Conservation (phyloP, 2,888 invertebrate genomes). For the Junonia oenone region DNA sequence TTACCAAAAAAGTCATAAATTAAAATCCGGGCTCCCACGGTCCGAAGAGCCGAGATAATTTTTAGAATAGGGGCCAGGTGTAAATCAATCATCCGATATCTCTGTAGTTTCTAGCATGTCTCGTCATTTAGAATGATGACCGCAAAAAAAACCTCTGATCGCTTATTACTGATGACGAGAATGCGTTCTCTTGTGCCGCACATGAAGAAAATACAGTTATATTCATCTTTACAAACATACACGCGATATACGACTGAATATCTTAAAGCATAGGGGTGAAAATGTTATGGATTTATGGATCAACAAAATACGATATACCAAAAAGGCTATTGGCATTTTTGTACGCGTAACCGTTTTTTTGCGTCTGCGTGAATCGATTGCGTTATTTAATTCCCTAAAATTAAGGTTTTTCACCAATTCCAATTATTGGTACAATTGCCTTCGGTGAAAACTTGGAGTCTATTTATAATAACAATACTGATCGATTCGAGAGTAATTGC, state of each 20-base stretch:
- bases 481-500: neutral
- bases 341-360: conserved; percentile 11
- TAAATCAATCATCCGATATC: conserved; percentile 30
- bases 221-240: conserved; percentile 7
- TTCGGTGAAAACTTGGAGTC: no score
- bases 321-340: conserved; percentile 16
- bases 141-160: conserved; percentile 28
- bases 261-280: neutral
- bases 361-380: conserved; percentile 5
- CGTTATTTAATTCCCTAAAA: conserved; percentile 2
- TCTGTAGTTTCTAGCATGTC: conserved; percentile 23
- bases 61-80: conserved; percentile 7
- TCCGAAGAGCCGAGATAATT: conserved; percentile 3
- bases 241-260: no score
- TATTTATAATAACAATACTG: neutral
- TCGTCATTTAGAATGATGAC: conserved; percentile 26
- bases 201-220: conserved; percentile 27
- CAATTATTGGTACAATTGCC: neutral
- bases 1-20: neutral
- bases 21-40: neutral
- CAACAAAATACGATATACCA: conserved; percentile 16
- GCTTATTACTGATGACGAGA: conserved; percentile 18
- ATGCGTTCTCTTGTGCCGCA: conserved; percentile 22
- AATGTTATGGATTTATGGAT: neutral
- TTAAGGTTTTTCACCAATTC: conserved; percentile 2